phyloP scores from a whole-genome alignment of 2,888 invertebrate genomes.

The Seladonia tumulorum region DNA sequence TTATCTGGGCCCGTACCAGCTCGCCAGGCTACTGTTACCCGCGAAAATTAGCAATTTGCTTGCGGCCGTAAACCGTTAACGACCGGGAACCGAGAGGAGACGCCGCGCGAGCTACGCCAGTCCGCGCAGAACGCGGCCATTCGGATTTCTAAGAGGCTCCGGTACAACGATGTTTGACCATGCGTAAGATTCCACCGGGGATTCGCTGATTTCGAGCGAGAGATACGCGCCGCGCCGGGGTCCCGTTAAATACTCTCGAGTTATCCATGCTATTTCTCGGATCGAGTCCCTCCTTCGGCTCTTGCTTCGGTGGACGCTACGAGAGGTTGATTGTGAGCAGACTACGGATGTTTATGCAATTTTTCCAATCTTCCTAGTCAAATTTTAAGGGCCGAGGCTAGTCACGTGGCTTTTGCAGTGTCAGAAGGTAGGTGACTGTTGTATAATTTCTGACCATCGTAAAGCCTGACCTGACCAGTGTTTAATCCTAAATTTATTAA shows the following conservation, averaged over 20 bases:
- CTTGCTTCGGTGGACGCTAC: not conserved
- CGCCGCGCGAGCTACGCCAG: not conserved
- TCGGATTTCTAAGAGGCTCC: not conserved
- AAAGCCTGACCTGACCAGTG: too few species aligned
- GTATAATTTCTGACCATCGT: too few species aligned
- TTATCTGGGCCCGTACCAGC: conserved; percentile 29
- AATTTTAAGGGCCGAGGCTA: too few species aligned
- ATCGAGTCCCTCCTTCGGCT: not conserved
- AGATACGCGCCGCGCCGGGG: not conserved
- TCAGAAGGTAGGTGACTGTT: too few species aligned
- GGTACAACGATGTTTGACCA: not conserved
- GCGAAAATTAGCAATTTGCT: conserved; percentile 63
- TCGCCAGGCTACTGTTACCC: conserved; percentile 30
- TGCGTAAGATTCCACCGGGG: not conserved
- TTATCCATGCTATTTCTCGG: not conserved
- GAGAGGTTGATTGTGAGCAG: too few species aligned
- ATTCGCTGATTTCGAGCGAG: not conserved
- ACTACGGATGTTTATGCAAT: too few species aligned
- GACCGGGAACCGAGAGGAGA: not conserved
- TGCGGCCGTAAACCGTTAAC: conserved; percentile 54
- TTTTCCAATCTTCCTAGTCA: too few species aligned
- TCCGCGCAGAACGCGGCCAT: not conserved
- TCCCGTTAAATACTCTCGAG: conserved; percentile 5
- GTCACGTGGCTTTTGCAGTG: too few species aligned
- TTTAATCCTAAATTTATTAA: too few species aligned